Evolutionary conservation across 2,797 vertebrate species (phyloP).

Genomic region (Moxostoma hubbsi): DNA sequence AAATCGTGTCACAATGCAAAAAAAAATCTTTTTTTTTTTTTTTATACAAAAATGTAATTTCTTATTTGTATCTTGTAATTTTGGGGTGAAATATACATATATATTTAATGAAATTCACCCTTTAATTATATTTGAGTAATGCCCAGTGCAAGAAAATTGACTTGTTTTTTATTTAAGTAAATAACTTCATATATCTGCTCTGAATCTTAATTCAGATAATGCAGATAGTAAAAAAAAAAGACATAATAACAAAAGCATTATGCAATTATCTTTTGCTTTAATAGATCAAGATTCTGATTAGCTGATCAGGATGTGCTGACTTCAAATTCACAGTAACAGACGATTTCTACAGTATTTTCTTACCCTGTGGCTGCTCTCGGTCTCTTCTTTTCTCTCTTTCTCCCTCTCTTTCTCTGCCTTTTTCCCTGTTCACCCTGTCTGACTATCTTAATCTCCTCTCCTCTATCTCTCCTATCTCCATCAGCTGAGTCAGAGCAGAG

Average conservation of each 20-base stretch:
- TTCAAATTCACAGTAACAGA: slow-evolving; percentile 16
- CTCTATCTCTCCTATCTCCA: slow-evolving; percentile 30
- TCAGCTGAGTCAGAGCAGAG: slow-evolving; percentile 48
- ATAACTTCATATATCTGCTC: slow-evolving; percentile 25
- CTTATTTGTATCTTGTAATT: no score
- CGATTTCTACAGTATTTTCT: slow-evolving; percentile 35
- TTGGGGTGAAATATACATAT: no score
- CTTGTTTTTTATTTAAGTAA: not conserved
- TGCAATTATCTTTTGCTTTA: not conserved
- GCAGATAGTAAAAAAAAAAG: not conserved
- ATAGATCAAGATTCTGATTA: slow-evolving; percentile 26
- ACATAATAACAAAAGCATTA: slow-evolving; percentile 7
- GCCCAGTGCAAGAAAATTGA: no score
- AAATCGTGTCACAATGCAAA: no score
- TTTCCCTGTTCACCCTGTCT: not conserved
- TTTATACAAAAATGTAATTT: no score
- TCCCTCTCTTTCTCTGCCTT: not conserved
- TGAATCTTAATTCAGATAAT: not conserved
- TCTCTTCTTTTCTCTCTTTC: not conserved
- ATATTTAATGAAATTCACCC: no score
- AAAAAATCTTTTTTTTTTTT: no score
- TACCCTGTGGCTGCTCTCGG: not conserved
- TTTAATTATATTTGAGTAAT: no score
- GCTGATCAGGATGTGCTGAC: slow-evolving; percentile 43
- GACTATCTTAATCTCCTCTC: not conserved